Percentiles rank a stretch among this genome's conserved stretches.
These are phyloP conservation scores for Lanius ludovicianus DNA, from an alignment of 2,113 vertebrate genomes.

Conservation along the genomic window DNA sequence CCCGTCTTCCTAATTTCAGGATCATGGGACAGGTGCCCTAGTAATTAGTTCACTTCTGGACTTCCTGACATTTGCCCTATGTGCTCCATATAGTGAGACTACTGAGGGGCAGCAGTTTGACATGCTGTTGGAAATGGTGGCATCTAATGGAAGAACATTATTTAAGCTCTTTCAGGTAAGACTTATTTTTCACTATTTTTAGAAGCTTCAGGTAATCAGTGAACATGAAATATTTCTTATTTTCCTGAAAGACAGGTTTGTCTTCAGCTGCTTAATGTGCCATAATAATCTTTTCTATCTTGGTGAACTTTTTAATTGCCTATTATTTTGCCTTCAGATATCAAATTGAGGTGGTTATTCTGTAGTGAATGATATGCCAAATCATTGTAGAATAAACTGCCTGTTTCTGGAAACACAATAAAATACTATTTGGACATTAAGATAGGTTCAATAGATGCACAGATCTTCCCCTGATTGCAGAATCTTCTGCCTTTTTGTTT, in stretches of 20 bases:
- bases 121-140: conserved; percentile 98
- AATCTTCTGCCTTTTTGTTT: neutral
- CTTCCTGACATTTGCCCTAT: conserved; percentile 98
- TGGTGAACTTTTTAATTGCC: neutral
- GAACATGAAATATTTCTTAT: neutral
- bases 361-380: neutral
- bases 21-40: conserved; percentile 94
- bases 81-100: conserved; percentile 98
- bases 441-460: neutral
- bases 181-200: neutral
- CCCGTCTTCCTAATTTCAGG: conserved; percentile 76
- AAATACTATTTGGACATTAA: neutral
- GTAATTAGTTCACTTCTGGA: conserved; percentile 98
- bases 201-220: neutral
- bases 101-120: conserved; percentile 98
- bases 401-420: neutral
- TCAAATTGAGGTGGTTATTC: neutral
- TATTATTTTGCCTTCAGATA: neutral
- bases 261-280: neutral
- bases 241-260: neutral
- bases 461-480: neutral
- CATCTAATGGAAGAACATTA: conserved; percentile 90
- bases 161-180: conserved; percentile 98
- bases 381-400: neutral
- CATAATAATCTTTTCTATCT: neutral